Conservation (phyloP, 2,888 invertebrate species). For the Idaea straminata region DNA sequence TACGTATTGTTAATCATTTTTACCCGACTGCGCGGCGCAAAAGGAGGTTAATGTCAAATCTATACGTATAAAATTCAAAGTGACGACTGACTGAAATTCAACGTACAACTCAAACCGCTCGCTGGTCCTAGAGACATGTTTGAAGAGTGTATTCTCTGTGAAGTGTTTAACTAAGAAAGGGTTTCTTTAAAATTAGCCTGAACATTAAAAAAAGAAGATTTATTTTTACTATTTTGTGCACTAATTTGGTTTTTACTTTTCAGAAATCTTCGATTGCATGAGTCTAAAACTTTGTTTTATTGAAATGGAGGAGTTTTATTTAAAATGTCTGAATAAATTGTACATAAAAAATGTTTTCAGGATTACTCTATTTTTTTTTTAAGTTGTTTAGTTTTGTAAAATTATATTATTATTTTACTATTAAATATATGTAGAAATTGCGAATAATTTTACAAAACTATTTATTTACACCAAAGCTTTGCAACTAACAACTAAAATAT, state of each 20-base stretch:
- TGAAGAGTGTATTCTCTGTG: too few species aligned
- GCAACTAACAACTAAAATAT: constrained; percentile 59
- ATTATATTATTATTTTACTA: constrained; percentile 33
- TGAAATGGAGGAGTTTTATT: constrained; percentile 69
- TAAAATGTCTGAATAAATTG: constrained; percentile 68
- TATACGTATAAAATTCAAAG: too few species aligned
- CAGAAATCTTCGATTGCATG: constrained; percentile 47
- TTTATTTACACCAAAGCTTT: constrained; percentile 29
- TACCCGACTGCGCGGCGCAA: too few species aligned
- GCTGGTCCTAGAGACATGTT: too few species aligned
- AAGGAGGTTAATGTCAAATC: too few species aligned
- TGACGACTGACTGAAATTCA: too few species aligned
- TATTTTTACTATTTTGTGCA: constrained; percentile 10
- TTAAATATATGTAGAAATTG: not conserved
- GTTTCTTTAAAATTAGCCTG: too few species aligned
- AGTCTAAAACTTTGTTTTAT: constrained; percentile 43
- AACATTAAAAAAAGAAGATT: constrained; percentile 10
- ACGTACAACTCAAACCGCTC: too few species aligned
- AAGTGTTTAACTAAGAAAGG: too few species aligned
- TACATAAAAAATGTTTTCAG: constrained; percentile 21
- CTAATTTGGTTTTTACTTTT: constrained; percentile 35
- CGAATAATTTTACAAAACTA: constrained; percentile 38
- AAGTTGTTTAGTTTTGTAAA: constrained; percentile 34
- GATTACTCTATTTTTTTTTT: constrained; percentile 30
- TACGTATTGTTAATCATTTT: too few species aligned